phyloP scores from a whole-genome alignment of 2,113 vertebrate species.

The Tyrannus savana region DNA sequence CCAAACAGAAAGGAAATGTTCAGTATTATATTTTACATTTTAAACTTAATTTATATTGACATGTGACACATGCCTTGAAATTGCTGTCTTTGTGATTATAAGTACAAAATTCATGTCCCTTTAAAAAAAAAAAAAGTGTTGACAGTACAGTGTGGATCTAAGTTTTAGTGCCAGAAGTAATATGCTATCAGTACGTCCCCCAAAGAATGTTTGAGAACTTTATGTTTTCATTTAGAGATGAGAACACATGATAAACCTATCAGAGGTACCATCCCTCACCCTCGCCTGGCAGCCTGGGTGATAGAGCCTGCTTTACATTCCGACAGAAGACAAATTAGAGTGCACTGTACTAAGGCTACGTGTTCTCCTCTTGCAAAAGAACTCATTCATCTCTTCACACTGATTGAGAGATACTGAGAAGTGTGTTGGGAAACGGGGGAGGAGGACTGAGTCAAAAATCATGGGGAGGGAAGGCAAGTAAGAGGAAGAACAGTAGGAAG shows the following conservation, averaged over 20 bases:
- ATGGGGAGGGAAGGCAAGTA: background rate
- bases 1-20: background rate
- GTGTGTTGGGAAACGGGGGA: background rate
- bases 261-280: slow-evolving; percentile 69
- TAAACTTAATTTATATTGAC: background rate
- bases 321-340: slow-evolving; percentile 60
- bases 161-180: slow-evolving; percentile 50
- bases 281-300: slow-evolving; percentile 56
- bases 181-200: slow-evolving; percentile 11
- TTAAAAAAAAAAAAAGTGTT: background rate
- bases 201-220: slow-evolving; percentile 21
- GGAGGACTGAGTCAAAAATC: background rate
- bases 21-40: background rate
- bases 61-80: background rate
- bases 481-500: background rate
- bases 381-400: slow-evolving; percentile 24
- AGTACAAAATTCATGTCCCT: background rate
- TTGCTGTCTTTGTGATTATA: background rate
- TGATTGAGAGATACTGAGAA: slow-evolving; percentile 35
- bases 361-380: slow-evolving; percentile 21
- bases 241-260: slow-evolving; percentile 77
- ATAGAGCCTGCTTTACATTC: slow-evolving; percentile 56
- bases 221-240: slow-evolving; percentile 72
- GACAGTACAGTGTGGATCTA: slow-evolving; percentile 1
- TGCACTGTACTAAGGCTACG: slow-evolving; percentile 14